phyloP scores from a whole-genome alignment of 2,113 vertebrate species.

The Upupa epops region DNA sequence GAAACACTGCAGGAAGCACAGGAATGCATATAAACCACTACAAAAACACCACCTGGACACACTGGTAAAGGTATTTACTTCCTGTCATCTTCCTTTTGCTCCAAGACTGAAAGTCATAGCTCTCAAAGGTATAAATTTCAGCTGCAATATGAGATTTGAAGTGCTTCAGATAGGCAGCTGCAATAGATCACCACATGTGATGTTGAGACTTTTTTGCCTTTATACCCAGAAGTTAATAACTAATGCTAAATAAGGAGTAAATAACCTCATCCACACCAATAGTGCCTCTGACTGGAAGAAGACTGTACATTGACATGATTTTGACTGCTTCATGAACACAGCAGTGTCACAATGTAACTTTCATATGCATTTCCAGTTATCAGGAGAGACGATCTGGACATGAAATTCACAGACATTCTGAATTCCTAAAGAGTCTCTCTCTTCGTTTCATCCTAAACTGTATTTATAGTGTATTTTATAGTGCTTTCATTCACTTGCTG shows the following conservation, averaged over 20 bases:
- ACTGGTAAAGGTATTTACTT: neutral
- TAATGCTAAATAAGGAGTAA: neutral
- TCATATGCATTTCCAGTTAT: neutral
- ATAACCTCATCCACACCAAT: neutral
- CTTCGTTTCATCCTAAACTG: neutral
- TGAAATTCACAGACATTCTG: neutral
- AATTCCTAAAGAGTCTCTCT: neutral
- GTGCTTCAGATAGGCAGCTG: neutral
- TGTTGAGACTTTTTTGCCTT: neutral
- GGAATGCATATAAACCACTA: conserved; percentile 3
- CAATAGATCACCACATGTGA: neutral
- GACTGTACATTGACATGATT: fast-evolving
- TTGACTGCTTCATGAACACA: neutral
- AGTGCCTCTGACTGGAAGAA: neutral
- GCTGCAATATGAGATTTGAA: neutral
- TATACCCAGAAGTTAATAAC: neutral
- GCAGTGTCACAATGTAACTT: neutral
- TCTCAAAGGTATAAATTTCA: neutral
- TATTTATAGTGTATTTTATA: neutral
- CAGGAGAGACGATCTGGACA: neutral
- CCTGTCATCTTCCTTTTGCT: neutral
- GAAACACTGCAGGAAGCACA: neutral
- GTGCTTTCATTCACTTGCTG: neutral
- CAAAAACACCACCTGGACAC: neutral
- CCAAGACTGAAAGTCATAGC: neutral